Percentiles rank a stretch among this genome's conserved stretches.
These are phyloP conservation scores for Chymomyza costata DNA, from an alignment of 1,140 invertebrate species.

Conservation along the genomic window DNA sequence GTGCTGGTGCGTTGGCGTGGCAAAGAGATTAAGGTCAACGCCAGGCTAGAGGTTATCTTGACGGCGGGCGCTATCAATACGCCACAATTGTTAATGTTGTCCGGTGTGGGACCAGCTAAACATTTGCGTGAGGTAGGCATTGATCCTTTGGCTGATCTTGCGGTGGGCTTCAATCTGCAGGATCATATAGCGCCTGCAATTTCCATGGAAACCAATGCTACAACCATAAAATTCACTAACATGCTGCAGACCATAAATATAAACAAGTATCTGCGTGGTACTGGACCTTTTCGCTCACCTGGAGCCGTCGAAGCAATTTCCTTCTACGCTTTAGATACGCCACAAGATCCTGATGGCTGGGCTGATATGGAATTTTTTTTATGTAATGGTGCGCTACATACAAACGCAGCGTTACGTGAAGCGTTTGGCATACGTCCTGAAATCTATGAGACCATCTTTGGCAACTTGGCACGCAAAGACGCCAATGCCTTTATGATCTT, in stretches of 20 bases:
- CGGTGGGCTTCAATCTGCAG: slow-evolving; percentile 87
- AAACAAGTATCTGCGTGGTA: slow-evolving; percentile 55
- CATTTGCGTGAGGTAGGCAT: slow-evolving; percentile 82
- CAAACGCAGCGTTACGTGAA: slow-evolving; percentile 75
- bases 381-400: slow-evolving; percentile 76
- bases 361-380: slow-evolving; percentile 86
- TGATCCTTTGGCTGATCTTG: slow-evolving; percentile 81
- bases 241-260: slow-evolving; percentile 41
- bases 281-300: slow-evolving; percentile 83
- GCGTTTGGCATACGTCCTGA: slow-evolving; percentile 78
- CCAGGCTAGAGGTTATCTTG: slow-evolving; percentile 85
- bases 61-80: slow-evolving; percentile 85
- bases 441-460: slow-evolving; percentile 76
- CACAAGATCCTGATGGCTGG: slow-evolving; percentile 78
- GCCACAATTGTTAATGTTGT: slow-evolving; percentile 87
- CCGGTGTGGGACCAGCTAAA: slow-evolving; percentile 84
- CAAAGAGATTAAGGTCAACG: slow-evolving; percentile 78
- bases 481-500: slow-evolving; percentile 80
- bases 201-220: slow-evolving; percentile 79
- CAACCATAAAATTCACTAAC: slow-evolving; percentile 35
- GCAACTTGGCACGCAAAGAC: slow-evolving; percentile 78
- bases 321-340: slow-evolving; percentile 83
- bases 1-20: slow-evolving; percentile 79
- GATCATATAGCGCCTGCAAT: slow-evolving; percentile 86
- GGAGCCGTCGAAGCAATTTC: slow-evolving; percentile 87